Evolutionary conservation across 2,888 invertebrate genomes (phyloP), one percentile per base, ranked within the genome.

Genomic region (Hesperia comma): DNA sequence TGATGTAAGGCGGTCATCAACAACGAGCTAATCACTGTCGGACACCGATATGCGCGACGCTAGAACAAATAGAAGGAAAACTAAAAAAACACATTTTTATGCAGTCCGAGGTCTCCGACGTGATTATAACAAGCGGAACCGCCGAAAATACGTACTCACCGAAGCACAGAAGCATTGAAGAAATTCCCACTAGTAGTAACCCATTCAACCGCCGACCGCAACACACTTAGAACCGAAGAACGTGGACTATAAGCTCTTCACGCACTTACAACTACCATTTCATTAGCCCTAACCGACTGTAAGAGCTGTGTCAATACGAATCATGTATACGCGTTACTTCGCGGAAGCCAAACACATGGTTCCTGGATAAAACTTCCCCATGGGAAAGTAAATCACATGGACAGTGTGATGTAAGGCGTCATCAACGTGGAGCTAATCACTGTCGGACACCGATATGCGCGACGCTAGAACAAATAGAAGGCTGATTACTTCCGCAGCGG

Each of bases 401-500:
- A 43, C 55, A 14, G 7, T 40, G 32, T 33, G 43, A 56, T 37
- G 37, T 56, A 37, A 55, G 49, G 43, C n/a, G n/a, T 55, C 54
- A 56, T 63, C 63, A 56, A 37, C 63, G 56, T 56, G 41, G 10
- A 19, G 46, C 33, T 49, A 43, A 63, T 32, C 51, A 53, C 49
- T 49, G 12, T 3, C 37, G 56, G 55, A 14, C 21, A 56, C 19
- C 46, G 41, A 55, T 63, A 56, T 46, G n/a, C 55, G 55, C 32
- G 55, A 26, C 62, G n/a, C 56, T 63, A 63, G 43, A 56, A 46
- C 55, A 37, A 49, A 46, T 40, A 46, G 15, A 63, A 37, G 21
- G n/a, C 15, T 56, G 56, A 63, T 63, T 63, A 40, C 63, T 63
- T 63, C 63, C 63, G 46, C 21, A 12, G 15, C 33, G 21, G 37